A percentile compares a stretch with the other conserved stretches of the same genome.
These are phyloP conservation scores for Lathamus discolor DNA, from an alignment of 2,113 vertebrate genomes.

Conservation along the genomic window DNA sequence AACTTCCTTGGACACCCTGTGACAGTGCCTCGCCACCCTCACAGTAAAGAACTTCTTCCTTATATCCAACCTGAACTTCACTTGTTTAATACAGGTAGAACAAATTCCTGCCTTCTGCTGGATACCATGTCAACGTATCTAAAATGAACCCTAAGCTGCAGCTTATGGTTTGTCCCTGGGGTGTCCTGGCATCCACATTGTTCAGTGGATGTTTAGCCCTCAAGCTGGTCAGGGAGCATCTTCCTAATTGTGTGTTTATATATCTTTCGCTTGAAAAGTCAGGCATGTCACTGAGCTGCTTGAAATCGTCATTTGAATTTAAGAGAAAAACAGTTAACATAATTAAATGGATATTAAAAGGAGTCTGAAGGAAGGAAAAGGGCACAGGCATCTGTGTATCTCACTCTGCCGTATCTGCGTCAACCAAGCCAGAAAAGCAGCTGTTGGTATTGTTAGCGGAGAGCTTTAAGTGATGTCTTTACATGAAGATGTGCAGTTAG, in stretches of 20 bases:
- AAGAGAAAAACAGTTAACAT: conserved; percentile 22
- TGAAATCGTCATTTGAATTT: conserved; percentile 32
- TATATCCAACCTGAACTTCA: not conserved
- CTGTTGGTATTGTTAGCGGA: conserved; percentile 14
- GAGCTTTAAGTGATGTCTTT: not conserved
- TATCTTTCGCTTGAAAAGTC: conserved; percentile 12
- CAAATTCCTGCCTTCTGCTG: not conserved
- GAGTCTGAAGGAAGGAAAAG: not conserved
- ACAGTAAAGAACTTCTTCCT: not conserved
- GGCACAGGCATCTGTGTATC: not conserved
- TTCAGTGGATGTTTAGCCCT: not conserved
- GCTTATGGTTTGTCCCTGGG: not conserved
- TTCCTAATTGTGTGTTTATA: not conserved
- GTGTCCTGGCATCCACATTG: not conserved
- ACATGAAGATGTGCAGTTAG: not conserved
- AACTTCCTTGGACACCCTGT: not conserved
- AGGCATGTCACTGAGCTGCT: not conserved
- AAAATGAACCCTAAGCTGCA: not conserved
- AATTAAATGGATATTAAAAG: conserved; percentile 50
- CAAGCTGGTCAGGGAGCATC: not conserved
- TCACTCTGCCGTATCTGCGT: not conserved
- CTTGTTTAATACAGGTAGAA: not conserved
- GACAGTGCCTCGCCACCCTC: not conserved
- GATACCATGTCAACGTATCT: not conserved
- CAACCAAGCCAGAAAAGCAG: conserved; percentile 36